Conservation (phyloP, 2,888 invertebrate species). For the Anodontia alba region DNA sequence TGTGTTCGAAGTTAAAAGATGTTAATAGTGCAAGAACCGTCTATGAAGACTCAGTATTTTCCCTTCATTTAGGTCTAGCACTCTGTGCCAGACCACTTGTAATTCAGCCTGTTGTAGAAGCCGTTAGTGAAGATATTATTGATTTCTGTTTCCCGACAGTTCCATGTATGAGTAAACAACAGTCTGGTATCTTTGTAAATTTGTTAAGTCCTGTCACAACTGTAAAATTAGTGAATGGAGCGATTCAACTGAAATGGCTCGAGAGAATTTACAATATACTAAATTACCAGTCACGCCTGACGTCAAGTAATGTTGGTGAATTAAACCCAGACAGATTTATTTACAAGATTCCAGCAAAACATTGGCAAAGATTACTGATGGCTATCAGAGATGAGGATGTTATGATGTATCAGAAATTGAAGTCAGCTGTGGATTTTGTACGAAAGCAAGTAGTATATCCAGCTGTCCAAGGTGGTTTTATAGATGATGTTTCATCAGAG, state of each 20-base stretch:
- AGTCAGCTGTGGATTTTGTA: constrained; percentile 53
- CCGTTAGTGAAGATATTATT: constrained; percentile 60
- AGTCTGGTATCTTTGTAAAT: constrained; percentile 54
- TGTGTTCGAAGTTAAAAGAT: constrained; percentile 61
- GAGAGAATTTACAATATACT: constrained; percentile 74
- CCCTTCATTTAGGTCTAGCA: constrained; percentile 64
- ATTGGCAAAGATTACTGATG: constrained; percentile 77
- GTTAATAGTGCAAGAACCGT: constrained; percentile 22
- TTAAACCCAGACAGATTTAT: constrained; percentile 74
- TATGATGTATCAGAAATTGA: constrained; percentile 57
- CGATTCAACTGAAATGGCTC: constrained; percentile 72
- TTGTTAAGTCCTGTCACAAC: constrained; percentile 64
- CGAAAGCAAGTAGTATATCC: constrained; percentile 61
- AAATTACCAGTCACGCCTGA: constrained; percentile 22
- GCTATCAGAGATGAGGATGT: constrained; percentile 69
- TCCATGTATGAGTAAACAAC: constrained; percentile 42
- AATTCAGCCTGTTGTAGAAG: constrained; percentile 73
- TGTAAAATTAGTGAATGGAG: constrained; percentile 48
- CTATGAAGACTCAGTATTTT: constrained; percentile 56
- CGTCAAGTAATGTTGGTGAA: constrained; percentile 38
- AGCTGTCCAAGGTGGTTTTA: constrained; percentile 47
- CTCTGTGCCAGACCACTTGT: constrained; percentile 69
- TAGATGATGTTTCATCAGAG: constrained; percentile 71
- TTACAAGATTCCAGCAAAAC: constrained; percentile 70
- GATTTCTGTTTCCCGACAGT: constrained; percentile 65